These are phyloP conservation scores for Oligia strigilis DNA, from an alignment of 2,888 invertebrate genomes.

Conservation along the genomic window DNA sequence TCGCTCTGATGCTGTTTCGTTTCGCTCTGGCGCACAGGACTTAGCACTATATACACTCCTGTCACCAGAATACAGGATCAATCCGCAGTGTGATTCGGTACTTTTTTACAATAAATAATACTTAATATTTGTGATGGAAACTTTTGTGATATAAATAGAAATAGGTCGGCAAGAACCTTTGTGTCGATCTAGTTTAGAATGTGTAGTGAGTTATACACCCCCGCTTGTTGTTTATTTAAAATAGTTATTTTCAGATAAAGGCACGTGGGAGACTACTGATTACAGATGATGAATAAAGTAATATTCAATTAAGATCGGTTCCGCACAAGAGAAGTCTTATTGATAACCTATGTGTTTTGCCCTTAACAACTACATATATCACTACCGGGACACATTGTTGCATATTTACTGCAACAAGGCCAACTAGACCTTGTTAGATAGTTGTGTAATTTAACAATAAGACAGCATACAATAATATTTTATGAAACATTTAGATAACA, in stretches of 20 bases:
- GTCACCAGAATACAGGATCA: conserved; percentile 87
- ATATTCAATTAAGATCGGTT: conserved; percentile 21
- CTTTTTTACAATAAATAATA: conserved; percentile 60
- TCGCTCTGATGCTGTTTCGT: conserved; percentile 81
- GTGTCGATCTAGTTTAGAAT: conserved; percentile 7
- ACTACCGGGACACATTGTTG: conserved; percentile 12
- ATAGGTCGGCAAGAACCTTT: background rate
- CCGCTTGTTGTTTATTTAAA: conserved; percentile 5
- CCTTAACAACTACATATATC: conserved; percentile 22
- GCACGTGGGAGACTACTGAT: background rate
- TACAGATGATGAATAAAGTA: background rate
- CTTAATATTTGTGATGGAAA: conserved; percentile 30
- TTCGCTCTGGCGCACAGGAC: conserved; percentile 83
- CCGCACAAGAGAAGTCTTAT: background rate
- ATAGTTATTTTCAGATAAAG: conserved; percentile 5
- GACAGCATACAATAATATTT: background rate
- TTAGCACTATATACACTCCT: conserved; percentile 81
- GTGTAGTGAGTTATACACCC: background rate
- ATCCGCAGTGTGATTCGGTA: conserved; percentile 83
- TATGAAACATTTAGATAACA: background rate
- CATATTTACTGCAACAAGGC: background rate
- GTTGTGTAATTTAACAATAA: background rate
- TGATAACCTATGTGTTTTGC: conserved; percentile 40
- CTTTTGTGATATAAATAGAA: conserved; percentile 39
- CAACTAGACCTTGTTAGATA: background rate